phyloP scores from a whole-genome alignment of 1,140 invertebrate genomes.

The Drosophila quadrilineata region DNA sequence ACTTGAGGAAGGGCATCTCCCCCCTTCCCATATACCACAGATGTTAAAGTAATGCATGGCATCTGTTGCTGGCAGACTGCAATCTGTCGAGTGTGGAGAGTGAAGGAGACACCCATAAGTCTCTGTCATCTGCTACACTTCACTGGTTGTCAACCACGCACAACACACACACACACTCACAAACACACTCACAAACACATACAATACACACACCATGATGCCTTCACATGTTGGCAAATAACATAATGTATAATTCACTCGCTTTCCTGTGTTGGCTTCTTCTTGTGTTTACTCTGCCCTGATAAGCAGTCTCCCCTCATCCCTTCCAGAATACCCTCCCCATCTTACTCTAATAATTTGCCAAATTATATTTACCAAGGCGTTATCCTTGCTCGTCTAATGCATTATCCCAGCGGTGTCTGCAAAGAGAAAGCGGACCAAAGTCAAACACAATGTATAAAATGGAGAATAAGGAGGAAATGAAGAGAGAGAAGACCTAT shows the following conservation, averaged over 20 bases:
- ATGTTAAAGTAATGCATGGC: not conserved
- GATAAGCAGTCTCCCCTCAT: not conserved
- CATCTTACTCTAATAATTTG: not conserved
- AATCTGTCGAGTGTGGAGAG: too few species aligned
- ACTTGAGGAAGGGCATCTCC: not conserved
- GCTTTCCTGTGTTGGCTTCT: constrained; percentile 7
- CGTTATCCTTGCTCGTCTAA: constrained; percentile 16
- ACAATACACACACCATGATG: too few species aligned
- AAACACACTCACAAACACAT: not conserved
- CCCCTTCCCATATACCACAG: too few species aligned
- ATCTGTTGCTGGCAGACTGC: constrained; percentile 12
- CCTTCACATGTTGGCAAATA: constrained; percentile 11
- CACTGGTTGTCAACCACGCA: not conserved
- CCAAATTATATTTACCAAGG: constrained; percentile 31
- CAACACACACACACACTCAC: not conserved
- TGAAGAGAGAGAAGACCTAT: not conserved
- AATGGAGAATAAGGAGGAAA: not conserved
- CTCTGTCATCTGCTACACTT: constrained; percentile 20
- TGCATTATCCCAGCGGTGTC: constrained; percentile 23
- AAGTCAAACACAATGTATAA: constrained; percentile 5
- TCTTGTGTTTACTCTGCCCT: constrained; percentile 7
- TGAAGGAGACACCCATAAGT: constrained; percentile 12
- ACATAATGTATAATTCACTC: constrained; percentile 23
- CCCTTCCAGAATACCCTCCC: too few species aligned
- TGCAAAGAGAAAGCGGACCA: constrained; percentile 30